These are phyloP conservation scores for Tromatobia lineatoria DNA, from an alignment of 2,888 invertebrate species.

Conservation along the genomic window DNA sequence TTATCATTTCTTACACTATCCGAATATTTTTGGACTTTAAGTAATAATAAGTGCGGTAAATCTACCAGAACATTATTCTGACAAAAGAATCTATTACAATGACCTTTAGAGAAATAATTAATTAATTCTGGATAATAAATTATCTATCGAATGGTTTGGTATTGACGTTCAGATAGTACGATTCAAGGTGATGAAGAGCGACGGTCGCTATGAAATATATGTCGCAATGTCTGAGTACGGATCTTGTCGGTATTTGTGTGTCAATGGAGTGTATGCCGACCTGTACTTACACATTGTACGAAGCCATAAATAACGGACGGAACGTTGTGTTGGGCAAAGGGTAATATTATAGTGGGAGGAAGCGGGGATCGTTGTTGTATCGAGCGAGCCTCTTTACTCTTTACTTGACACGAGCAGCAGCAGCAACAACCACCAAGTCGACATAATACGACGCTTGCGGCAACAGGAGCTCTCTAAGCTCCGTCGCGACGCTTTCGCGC, in stretches of 20 bases:
- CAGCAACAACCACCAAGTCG: slow-evolving; percentile 6
- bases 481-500: not conserved
- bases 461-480: slow-evolving; percentile 12
- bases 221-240: not conserved
- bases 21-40: not conserved
- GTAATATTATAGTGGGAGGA: slow-evolving; percentile 24
- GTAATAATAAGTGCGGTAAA: too few species aligned
- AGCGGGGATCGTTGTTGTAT: not conserved
- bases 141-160: not conserved
- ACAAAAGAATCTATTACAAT: too few species aligned
- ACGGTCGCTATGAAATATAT: not conserved
- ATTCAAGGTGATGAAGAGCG: not conserved
- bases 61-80: not conserved
- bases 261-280: slow-evolving; percentile 13
- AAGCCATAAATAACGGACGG: slow-evolving; percentile 51
- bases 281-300: slow-evolving; percentile 4
- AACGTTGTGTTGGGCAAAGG: slow-evolving; percentile 31
- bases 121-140: not conserved
- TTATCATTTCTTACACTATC: not conserved
- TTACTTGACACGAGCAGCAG: too few species aligned
- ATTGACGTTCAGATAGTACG: not conserved
- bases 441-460: not conserved
- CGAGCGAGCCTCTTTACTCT: slow-evolving; percentile 14
- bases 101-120: not conserved
- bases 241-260: not conserved